Evolutionary conservation across 2,113 vertebrate genomes (phyloP), one percentile per base, ranked within the genome.

Genomic region (Poeciliopsis occidentalis): DNA sequence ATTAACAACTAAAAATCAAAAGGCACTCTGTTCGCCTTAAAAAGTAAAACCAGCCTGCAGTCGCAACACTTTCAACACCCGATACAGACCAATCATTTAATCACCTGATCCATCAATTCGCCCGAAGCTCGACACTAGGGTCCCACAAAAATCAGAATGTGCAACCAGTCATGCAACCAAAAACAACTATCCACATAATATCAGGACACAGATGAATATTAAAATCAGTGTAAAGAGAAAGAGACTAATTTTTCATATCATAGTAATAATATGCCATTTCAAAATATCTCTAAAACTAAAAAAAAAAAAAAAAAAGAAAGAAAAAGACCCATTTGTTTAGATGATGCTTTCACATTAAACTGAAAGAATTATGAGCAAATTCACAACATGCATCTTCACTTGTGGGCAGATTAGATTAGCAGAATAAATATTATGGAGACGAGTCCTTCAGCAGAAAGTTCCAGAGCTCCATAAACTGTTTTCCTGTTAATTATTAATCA

Each of bases 1-100:
- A 41, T 13, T 41, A 15, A 41, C 15, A 41, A 13, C 13, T 41
- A 41, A 41, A 41, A 15, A 13, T 41, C 15, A 41, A 41, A 12
- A 41, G 12, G 13, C 39, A 15, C 13, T 41, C 39, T 41, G 12
- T 41, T 41, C 39, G 3, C 13, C 39, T 89, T 93, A 92, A 92
- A 89, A 92, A 94, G 93, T 80, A 89, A 91, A 92, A 41, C 90
- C 89, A 90, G 84, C 92, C 92, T 91, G 87, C 86, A 91, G 89
- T 91, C 87, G 85, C 70, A 77, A 80, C 80, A 70, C 64, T 84
- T 80, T 81, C 71, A 84, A 85, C 79, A 76, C 75, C 85, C 67
- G 17, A 87, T 84, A 81, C 78, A 69, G 69, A 62, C 76, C 84
- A 88, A 93, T 88, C 89, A 88, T 89, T 91, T 90, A 92, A 91